These are phyloP conservation scores for Himantopus leucocephalus DNA, from an alignment of 2,113 vertebrate species.

Conservation along the genomic window DNA sequence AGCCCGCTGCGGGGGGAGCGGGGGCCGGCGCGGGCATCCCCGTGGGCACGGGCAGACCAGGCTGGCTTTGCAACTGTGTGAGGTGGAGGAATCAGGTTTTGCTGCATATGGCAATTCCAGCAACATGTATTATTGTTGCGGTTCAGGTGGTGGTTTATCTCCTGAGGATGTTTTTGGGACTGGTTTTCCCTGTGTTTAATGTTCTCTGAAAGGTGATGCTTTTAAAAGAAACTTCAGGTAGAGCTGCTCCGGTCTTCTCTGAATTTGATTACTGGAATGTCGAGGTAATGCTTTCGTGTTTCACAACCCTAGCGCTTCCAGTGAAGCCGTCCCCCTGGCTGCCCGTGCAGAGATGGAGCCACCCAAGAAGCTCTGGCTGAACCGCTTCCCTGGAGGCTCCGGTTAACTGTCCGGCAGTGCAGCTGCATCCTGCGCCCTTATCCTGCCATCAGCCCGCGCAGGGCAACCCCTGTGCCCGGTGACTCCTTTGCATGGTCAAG, in stretches of 20 bases:
- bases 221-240: background rate
- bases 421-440: background rate
- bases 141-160: background rate
- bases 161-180: background rate
- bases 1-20: background rate
- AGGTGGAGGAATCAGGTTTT: background rate
- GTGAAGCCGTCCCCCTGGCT: background rate
- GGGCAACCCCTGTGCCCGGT: background rate
- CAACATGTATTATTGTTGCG: background rate
- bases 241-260: background rate
- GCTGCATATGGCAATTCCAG: background rate
- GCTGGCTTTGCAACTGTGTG: background rate
- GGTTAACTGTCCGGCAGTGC: background rate
- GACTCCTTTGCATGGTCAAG: background rate
- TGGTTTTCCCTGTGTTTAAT: background rate
- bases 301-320: background rate
- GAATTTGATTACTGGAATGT: background rate
- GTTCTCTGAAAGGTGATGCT: background rate
- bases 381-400: background rate
- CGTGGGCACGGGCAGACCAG: accelerated
- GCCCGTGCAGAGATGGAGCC: background rate
- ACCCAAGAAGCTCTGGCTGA: background rate
- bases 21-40: background rate
- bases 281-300: background rate
- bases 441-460: accelerated